A percentile compares a stretch with the other conserved stretches of the same genome.
Evolutionary conservation across 1,140 invertebrate species (phyloP).

Genomic region (Triops cancriformis): DNA sequence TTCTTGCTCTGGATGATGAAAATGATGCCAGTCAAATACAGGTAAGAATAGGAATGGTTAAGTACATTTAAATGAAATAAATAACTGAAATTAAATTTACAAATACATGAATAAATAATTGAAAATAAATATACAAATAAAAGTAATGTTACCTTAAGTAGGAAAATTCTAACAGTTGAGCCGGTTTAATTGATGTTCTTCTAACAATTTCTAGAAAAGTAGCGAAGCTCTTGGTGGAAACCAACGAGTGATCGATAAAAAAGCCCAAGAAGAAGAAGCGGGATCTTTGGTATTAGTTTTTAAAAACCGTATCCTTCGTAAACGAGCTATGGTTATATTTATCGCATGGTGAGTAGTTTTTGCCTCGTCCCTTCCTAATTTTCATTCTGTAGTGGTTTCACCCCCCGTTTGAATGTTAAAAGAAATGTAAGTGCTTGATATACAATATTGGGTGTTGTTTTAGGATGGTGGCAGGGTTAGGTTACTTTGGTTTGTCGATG

Average conservation of each 20-base stretch:
- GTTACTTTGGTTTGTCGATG: constrained; percentile 29
- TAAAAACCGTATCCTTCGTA: constrained; percentile 15
- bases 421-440: neutral
- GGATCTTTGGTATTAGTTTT: neutral
- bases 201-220: neutral
- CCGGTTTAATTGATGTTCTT: neutral
- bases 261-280: neutral
- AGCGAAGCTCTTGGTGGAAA: neutral
- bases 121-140: too few species aligned
- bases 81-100: too few species aligned
- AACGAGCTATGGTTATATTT: constrained; percentile 16
- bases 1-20: constrained; percentile 51
- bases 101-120: too few species aligned
- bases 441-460: neutral
- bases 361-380: neutral
- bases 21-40: neutral
- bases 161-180: neutral
- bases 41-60: neutral
- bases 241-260: neutral
- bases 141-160: neutral
- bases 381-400: too few species aligned
- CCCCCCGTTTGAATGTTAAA: neutral
- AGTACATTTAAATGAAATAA: too few species aligned
- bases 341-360: constrained; percentile 19
- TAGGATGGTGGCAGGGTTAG: constrained; percentile 24